Evolutionary conservation across 1,140 invertebrate genomes (phyloP).

Genomic region (Bombyx mandarina): DNA sequence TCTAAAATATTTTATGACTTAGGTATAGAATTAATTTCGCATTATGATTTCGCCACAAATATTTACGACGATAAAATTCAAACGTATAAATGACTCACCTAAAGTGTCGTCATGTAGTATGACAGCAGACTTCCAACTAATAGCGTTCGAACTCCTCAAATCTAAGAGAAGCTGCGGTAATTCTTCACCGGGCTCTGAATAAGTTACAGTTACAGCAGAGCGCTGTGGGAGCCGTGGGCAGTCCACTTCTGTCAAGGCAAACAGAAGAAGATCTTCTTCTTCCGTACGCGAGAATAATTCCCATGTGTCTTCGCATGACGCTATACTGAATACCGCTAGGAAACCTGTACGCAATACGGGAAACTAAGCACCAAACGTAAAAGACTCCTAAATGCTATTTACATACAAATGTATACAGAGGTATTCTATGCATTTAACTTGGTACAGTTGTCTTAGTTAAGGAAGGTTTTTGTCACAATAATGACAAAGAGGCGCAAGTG

Average conservation of each 20-base stretch:
- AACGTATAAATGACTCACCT: conserved; percentile 64
- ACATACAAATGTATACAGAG: no score
- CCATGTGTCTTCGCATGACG: conserved; percentile 80
- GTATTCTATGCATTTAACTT: no score
- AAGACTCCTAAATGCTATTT: no score
- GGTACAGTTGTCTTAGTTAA: no score
- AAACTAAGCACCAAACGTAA: no score
- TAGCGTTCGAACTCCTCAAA: conserved; percentile 72
- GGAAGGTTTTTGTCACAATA: no score
- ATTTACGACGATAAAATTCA: no score
- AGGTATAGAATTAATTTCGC: no score
- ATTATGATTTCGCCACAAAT: no score
- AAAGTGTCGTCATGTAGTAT: conserved; percentile 80
- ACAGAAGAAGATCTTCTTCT: conserved; percentile 76
- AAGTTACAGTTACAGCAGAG: conserved; percentile 79
- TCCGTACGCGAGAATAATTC: conserved; percentile 72
- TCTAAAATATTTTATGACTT: no score
- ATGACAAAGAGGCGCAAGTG: no score
- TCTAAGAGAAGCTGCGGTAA: conserved; percentile 83
- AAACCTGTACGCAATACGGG: conserved; percentile 69
- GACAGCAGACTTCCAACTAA: conserved; percentile 79
- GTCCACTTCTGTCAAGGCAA: conserved; percentile 77
- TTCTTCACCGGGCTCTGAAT: conserved; percentile 76
- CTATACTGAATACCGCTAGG: conserved; percentile 77
- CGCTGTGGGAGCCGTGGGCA: conserved; percentile 79